Evolutionary conservation across 2,797 vertebrate species (phyloP).

Genomic region (Tauraco hartlaubi): DNA sequence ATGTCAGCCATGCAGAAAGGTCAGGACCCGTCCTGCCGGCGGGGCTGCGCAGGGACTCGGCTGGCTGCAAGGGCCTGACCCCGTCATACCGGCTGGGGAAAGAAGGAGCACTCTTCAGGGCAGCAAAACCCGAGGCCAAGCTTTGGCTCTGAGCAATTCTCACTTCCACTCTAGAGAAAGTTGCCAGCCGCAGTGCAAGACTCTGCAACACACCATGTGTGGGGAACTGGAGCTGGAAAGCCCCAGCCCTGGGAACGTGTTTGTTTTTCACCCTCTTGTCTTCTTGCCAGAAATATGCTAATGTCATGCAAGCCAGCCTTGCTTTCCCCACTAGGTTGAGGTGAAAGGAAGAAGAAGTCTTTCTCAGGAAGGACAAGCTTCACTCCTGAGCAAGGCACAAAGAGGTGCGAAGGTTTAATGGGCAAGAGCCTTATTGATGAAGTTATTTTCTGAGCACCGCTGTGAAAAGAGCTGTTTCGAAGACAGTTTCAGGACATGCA

Average conservation of each 20-base stretch:
- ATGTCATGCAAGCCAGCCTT: neutral
- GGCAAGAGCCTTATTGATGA: slow-evolving; percentile 45
- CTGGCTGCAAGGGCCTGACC: neutral
- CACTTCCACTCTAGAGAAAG: neutral
- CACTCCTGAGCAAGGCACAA: neutral
- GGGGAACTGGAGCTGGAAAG: neutral
- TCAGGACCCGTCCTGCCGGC: neutral
- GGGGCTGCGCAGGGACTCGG: neutral
- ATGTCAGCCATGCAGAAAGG: neutral
- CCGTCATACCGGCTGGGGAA: neutral
- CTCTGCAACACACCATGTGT: neutral
- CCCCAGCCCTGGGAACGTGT: neutral
- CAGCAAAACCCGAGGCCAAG: neutral
- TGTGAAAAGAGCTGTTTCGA: slow-evolving; percentile 63
- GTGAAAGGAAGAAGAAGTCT: neutral
- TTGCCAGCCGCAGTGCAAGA: neutral
- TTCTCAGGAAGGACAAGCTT: neutral
- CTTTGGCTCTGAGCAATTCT: neutral
- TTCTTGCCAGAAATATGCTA: neutral
- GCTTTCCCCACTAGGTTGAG: neutral
- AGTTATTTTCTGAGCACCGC: slow-evolving; percentile 64
- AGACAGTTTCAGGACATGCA: slow-evolving; percentile 68
- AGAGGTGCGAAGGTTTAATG: slow-evolving; percentile 9
- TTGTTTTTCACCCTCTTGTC: neutral
- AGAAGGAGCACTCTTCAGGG: neutral